phyloP scores from a whole-genome alignment of 2,888 invertebrate species.

The Eurytoma californica region DNA sequence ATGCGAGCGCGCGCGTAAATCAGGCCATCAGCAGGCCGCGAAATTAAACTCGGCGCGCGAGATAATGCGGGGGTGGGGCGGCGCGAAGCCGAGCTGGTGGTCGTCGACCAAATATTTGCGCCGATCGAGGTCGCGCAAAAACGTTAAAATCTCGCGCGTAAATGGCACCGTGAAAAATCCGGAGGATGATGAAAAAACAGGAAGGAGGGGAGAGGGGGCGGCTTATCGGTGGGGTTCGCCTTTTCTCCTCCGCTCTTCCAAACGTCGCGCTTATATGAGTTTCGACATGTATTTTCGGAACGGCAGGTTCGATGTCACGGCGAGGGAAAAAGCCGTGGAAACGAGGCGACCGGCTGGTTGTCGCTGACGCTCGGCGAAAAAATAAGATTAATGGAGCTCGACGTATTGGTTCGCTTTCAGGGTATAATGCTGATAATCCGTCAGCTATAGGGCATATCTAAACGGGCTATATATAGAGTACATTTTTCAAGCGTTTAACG shows the following conservation, averaged over 20 bases:
- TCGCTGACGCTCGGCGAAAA: background rate
- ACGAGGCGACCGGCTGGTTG: background rate
- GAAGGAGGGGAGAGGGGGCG: background rate
- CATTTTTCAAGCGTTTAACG: background rate
- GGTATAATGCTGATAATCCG: conserved; percentile 4
- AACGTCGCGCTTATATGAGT: background rate
- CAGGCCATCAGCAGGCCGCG: background rate
- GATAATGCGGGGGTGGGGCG: background rate
- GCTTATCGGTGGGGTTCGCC: conserved; percentile 11
- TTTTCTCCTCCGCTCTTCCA: background rate
- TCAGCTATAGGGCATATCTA: background rate
- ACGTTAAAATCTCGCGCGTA: background rate
- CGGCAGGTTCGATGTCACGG: background rate
- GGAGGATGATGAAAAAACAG: background rate
- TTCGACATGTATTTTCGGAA: background rate
- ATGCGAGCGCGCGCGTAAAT: background rate
- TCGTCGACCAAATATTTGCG: background rate
- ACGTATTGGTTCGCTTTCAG: background rate
- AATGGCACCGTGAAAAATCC: background rate
- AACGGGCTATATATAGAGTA: background rate
- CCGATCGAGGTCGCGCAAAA: background rate
- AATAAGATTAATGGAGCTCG: conserved; percentile 9
- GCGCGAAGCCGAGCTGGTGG: too few species aligned
- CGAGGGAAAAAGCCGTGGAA: background rate
- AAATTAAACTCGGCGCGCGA: conserved; percentile 9